Percentiles rank a stretch among this genome's conserved stretches.
Evolutionary conservation across 2,888 invertebrate genomes (phyloP).

Genomic region (Mythimna ferrago): DNA sequence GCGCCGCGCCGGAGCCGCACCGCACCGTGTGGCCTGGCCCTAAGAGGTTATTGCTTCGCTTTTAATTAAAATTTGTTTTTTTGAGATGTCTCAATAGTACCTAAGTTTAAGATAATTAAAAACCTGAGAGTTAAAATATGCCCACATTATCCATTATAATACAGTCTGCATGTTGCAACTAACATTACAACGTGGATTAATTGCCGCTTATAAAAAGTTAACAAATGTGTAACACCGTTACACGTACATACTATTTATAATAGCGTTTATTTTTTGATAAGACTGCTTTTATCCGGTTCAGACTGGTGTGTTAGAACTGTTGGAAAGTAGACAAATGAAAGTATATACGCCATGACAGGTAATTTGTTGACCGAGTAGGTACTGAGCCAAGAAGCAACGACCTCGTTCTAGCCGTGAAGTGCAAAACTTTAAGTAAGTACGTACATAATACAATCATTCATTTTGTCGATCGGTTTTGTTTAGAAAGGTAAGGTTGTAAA

Average conservation of each 20-base stretch:
- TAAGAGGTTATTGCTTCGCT: too few relatives aligned
- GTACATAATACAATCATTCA: conserved; percentile 2
- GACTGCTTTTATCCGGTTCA: conserved; percentile 32
- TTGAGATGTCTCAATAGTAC: not conserved
- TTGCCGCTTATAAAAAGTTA: conserved; percentile 33
- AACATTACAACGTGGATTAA: conserved; percentile 31
- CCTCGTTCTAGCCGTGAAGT: conserved; percentile 32
- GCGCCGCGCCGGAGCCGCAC: too few relatives aligned
- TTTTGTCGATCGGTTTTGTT: conserved; percentile 19
- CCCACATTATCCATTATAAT: not conserved
- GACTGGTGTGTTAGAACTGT: conserved; percentile 34
- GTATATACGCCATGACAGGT: conserved; percentile 53
- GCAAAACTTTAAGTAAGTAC: conserved; percentile 34
- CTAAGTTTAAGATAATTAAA: not conserved
- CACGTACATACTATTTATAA: conserved; percentile 11
- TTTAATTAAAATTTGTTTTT: not conserved
- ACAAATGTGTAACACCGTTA: conserved; percentile 36
- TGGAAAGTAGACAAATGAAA: conserved; percentile 59
- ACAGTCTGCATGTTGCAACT: conserved; percentile 13
- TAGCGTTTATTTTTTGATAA: conserved; percentile 27
- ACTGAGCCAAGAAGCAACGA: conserved; percentile 55
- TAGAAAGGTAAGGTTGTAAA: conserved; percentile 21
- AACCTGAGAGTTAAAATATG: not conserved
- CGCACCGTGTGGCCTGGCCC: too few relatives aligned
- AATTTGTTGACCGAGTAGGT: conserved; percentile 55